Percentiles rank a stretch among this genome's conserved stretches.
These are phyloP conservation scores for Artemisiospiza belli DNA, from an alignment of 2,113 vertebrate species.

Conservation along the genomic window DNA sequence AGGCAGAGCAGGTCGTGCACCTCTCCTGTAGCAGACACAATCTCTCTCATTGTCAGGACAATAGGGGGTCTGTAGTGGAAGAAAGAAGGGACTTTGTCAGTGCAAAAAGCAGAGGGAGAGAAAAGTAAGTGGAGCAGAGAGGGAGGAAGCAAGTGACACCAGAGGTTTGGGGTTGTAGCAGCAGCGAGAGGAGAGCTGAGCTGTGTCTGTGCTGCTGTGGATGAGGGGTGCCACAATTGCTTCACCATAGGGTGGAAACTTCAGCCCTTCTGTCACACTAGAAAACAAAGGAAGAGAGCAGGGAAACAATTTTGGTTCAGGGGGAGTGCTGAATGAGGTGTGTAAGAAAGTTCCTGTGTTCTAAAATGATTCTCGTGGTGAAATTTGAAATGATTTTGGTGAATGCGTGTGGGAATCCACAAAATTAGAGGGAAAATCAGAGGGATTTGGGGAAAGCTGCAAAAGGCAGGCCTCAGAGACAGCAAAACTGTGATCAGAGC, in stretches of 20 bases:
- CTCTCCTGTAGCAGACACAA: not conserved
- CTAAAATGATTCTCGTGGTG: not conserved
- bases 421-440: too few species aligned
- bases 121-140: not conserved
- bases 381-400: not conserved
- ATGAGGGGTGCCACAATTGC: accelerated
- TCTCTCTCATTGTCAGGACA: not conserved
- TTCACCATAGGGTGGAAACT: not conserved
- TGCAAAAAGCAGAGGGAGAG: not conserved
- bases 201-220: not conserved
- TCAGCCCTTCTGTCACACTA: not conserved
- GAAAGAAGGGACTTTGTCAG: not conserved
- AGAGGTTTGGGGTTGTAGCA: accelerated
- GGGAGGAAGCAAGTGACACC: not conserved
- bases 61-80: not conserved
- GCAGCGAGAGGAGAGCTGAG: accelerated
- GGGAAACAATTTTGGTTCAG: not conserved
- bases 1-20: not conserved
- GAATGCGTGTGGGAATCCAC: not conserved
- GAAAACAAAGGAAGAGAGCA: not conserved
- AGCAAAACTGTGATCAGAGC: too few species aligned
- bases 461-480: too few species aligned
- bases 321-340: not conserved
- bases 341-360: not conserved
- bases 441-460: too few species aligned